These are phyloP conservation scores for Orcinus orca DNA, from an alignment of 2,113 vertebrate genomes.

Conservation along the genomic window DNA sequence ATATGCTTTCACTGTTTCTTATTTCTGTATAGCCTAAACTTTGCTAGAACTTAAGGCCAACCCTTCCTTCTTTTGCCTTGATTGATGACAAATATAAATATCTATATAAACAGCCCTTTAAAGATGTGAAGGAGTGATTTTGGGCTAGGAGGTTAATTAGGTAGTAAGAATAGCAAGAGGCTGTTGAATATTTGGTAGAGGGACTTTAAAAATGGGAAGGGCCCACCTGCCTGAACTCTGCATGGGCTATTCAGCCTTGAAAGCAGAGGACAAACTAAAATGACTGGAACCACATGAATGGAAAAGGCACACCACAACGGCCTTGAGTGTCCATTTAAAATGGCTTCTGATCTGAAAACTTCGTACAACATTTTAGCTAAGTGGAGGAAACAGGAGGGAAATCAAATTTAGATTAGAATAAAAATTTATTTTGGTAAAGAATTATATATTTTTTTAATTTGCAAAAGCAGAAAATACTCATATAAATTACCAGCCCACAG, in stretches of 20 bases:
- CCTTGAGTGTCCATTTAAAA: neutral
- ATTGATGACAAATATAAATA: neutral
- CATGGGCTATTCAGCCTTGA: neutral
- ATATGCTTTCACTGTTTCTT: no score
- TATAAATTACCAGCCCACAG: constrained; percentile 61
- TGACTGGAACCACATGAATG: neutral
- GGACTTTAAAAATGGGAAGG: neutral
- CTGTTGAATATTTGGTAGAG: neutral
- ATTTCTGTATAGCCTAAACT: neutral
- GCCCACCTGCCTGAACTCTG: neutral
- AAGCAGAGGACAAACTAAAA: neutral
- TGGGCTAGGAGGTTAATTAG: neutral
- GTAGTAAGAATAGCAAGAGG: neutral
- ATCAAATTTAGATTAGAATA: constrained; percentile 58
- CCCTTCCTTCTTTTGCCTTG: neutral
- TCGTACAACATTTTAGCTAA: neutral
- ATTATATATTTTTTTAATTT: constrained; percentile 65
- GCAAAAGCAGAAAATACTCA: constrained; percentile 64
- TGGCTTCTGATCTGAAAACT: neutral
- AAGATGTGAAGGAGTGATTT: neutral
- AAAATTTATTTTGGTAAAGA: constrained; percentile 71
- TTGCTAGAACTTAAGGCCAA: neutral
- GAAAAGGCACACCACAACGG: neutral
- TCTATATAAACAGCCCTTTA: neutral
- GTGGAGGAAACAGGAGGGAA: neutral